Conservation (phyloP, 2,113 vertebrate genomes). For the Panurus biarmicus region DNA sequence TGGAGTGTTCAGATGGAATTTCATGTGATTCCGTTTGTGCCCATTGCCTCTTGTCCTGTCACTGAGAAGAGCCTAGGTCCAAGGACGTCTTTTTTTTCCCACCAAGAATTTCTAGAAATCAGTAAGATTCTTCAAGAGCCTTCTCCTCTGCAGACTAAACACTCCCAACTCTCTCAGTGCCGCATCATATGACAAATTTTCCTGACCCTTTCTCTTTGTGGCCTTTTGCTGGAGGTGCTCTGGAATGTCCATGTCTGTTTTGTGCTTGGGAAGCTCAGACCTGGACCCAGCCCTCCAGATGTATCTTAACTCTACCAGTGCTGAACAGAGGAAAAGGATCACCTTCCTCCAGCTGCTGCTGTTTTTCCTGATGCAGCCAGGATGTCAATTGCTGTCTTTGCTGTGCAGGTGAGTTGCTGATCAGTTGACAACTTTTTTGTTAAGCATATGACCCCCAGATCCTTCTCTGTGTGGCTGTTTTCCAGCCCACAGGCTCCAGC, state of each 20-base stretch:
- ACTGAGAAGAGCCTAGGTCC: not conserved
- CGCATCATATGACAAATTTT: not conserved
- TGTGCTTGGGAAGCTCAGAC: not conserved
- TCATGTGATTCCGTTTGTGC: not conserved
- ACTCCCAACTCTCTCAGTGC: not conserved
- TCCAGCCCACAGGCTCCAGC: not conserved
- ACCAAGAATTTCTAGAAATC: not conserved
- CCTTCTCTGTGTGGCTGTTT: not conserved
- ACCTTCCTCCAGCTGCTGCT: not conserved
- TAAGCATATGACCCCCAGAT: fast-evolving
- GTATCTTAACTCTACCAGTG: not conserved
- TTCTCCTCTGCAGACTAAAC: not conserved
- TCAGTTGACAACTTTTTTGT: not conserved
- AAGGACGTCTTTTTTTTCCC: not conserved
- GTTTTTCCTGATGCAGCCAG: not conserved
- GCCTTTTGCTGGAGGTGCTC: not conserved
- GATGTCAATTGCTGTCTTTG: not conserved
- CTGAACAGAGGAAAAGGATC: not conserved
- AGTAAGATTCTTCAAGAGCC: not conserved
- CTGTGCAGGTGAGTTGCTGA: not conserved
- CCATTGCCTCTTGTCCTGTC: not conserved
- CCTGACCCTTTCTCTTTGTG: not conserved
- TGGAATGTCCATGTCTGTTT: not conserved
- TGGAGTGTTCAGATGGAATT: not conserved
- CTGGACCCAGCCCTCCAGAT: not conserved